Base-by-base conservation (phyloP, 2,888 invertebrate species). In the Cordilura impudica region DNA sequence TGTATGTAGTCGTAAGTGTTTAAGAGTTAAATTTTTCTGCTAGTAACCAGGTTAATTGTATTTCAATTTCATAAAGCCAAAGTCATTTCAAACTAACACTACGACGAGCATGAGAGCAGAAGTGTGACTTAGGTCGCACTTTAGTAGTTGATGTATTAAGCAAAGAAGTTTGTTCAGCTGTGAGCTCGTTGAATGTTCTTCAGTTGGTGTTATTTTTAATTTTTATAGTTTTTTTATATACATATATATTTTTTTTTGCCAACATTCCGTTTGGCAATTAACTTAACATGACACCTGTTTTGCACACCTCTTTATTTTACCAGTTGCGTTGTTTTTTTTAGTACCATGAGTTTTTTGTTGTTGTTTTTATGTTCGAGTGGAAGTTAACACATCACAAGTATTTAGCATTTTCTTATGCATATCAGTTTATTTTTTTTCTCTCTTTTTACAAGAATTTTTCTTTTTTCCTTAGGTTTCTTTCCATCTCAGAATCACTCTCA, bases 211-310 rank as follows among this genome's bases (percentile, higher is more conserved):
- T 47, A 31, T 54, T 65, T 45, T 74, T 43, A 43, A 21, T 26
- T 54, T 61, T 8, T 21, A 6, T 43, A 18, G 19, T 31, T 31
- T 45, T 16, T 26, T 26, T 61, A 60, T n/a, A n/a, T 12, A 51
- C 14, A 45, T 60, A 51, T 47, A 35, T 47, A 26, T 26, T 72
- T 53, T 71, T 63, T 19, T 19, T 51, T 23, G 26, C 53, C 19
- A 66, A 63, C 75, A 79, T 75, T 79, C 74, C 78, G 56, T 79
- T 79, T 75, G 67, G 74, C 75, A 79, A 79, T 79, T 79, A 79
- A 79, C 71, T 79, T 79, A 79, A 79, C 79, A 79, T 79, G 79
- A 79, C 79, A 79, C 79, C 79, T 79, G 79, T 79, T 79, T 79
- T 75, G 75, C 79, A 75, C 75, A 79, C 74, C 75, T 79, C 71